These are phyloP conservation scores for Scomberomorus guttatus DNA, from an alignment of 2,797 vertebrate genomes.

Conservation along the genomic window DNA sequence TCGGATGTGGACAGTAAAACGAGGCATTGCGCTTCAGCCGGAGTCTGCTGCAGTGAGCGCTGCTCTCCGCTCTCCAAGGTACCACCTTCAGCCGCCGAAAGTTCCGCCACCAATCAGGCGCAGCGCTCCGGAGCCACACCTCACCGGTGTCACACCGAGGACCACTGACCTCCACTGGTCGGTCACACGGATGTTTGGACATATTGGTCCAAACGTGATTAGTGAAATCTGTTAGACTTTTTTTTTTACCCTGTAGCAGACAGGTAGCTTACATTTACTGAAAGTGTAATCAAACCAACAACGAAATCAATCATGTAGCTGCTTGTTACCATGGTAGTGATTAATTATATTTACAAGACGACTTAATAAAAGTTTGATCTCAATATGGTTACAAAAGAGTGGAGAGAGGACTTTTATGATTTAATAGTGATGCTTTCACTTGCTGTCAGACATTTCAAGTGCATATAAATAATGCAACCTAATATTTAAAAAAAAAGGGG, in stretches of 20 bases:
- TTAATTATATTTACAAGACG: neutral
- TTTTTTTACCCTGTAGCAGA: neutral
- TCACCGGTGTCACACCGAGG: conserved; percentile 44
- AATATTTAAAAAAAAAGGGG: too few relatives aligned
- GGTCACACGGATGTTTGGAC: conserved; percentile 39
- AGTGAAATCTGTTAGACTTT: neutral
- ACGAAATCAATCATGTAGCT: neutral
- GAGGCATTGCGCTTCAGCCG: conserved; percentile 86
- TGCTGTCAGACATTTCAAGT: neutral
- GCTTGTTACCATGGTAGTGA: neutral
- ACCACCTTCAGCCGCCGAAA: conserved; percentile 29
- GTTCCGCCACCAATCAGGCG: conserved; percentile 78
- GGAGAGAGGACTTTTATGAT: neutral
- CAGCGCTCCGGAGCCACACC: conserved; percentile 66
- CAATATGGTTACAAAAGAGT: too few relatives aligned
- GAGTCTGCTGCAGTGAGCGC: conserved; percentile 48
- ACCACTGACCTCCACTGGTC: conserved; percentile 55
- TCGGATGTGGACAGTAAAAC: conserved; percentile 94
- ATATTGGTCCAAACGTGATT: conserved; percentile 30
- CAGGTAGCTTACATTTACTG: neutral
- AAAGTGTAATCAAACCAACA: neutral
- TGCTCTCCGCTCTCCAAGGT: conserved; percentile 39
- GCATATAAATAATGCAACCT: neutral
- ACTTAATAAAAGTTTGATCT: neutral
- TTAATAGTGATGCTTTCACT: conserved; percentile 7